A percentile compares a stretch with the other conserved stretches of the same genome.
Evolutionary conservation across 2,797 vertebrate species (phyloP).

Genomic region (Luscinia luscinia): DNA sequence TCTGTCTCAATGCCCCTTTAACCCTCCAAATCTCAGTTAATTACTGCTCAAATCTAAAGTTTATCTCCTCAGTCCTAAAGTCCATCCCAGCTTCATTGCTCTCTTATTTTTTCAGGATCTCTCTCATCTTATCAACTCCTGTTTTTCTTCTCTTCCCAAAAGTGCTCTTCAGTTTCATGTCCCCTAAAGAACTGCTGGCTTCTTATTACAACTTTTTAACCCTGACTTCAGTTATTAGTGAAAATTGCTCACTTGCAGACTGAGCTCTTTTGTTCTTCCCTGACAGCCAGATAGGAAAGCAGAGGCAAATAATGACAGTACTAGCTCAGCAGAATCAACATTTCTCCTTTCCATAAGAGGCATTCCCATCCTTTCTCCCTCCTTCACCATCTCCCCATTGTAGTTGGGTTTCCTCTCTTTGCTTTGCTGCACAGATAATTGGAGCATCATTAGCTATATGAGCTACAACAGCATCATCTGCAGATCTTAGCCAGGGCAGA

Average conservation of each 20-base stretch:
- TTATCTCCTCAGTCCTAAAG: neutral
- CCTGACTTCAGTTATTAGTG: neutral
- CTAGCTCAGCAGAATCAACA: neutral
- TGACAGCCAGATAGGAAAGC: neutral
- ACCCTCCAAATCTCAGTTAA: neutral
- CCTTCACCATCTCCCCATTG: neutral
- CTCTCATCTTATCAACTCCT: neutral
- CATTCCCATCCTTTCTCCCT: neutral
- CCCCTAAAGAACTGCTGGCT: neutral
- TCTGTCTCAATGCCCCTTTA: neutral
- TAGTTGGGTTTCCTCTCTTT: neutral
- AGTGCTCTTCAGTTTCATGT: neutral
- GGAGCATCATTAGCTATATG: neutral
- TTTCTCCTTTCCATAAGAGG: neutral
- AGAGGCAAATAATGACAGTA: neutral
- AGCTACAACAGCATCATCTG: neutral
- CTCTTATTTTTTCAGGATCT: neutral
- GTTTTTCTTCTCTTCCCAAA: neutral
- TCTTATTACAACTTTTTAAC: neutral
- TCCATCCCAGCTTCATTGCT: neutral
- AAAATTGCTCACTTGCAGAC: accelerated
- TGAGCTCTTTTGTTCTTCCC: neutral
- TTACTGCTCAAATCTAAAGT: neutral
- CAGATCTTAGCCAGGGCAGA: neutral
- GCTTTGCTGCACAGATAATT: neutral